These are phyloP conservation scores for Siniperca obscura DNA, from an alignment of 2,797 vertebrate genomes.

Conservation along the genomic window DNA sequence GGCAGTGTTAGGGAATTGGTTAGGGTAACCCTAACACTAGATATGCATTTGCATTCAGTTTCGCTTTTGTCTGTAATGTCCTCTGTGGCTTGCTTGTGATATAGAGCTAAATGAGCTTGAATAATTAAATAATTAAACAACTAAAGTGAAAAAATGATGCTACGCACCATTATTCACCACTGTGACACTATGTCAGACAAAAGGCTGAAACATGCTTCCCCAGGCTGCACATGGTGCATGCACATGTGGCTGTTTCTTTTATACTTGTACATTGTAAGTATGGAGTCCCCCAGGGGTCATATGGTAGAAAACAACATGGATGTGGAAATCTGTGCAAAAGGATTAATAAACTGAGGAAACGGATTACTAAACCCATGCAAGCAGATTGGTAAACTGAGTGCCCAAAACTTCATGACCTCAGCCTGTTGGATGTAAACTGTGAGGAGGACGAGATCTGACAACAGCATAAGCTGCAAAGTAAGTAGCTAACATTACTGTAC, in stretches of 20 bases:
- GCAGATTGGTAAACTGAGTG: no score
- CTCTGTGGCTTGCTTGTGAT: conserved; percentile 1
- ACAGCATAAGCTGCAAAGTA: neutral
- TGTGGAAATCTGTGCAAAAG: neutral
- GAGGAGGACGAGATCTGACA: neutral
- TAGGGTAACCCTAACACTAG: no score
- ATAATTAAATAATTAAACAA: no score
- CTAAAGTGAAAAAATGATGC: neutral
- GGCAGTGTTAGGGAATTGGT: no score
- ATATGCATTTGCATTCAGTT: no score
- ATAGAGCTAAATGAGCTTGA: no score
- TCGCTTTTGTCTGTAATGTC: no score
- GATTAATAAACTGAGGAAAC: no score
- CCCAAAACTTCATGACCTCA: no score
- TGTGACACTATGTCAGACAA: neutral
- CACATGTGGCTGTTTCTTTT: neutral
- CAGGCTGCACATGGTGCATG: neutral
- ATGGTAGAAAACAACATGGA: neutral
- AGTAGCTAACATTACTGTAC: neutral
- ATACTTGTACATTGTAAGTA: neutral
- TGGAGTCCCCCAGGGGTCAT: neutral
- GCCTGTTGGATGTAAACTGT: no score
- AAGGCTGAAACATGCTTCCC: neutral
- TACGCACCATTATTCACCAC: neutral
- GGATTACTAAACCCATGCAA: neutral